These are phyloP conservation scores for Poeciliopsis retropinna DNA, from an alignment of 2,113 vertebrate species.

Conservation along the genomic window DNA sequence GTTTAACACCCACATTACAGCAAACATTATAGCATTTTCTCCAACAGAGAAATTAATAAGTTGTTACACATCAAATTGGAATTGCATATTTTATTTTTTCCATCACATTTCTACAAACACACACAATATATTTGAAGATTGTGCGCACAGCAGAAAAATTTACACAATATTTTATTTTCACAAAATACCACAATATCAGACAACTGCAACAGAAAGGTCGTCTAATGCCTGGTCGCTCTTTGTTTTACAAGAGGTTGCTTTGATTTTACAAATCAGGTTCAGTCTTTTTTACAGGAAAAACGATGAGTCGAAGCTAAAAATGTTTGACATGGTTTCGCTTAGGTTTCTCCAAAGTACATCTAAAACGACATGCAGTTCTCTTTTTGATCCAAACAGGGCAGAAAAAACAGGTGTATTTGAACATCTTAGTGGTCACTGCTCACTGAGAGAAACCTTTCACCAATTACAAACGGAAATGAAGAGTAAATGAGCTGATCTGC, in stretches of 20 bases:
- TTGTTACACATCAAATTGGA: slow-evolving; percentile 10
- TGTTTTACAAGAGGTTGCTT: slow-evolving; percentile 37
- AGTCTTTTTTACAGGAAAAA: slow-evolving; percentile 30
- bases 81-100: slow-evolving; percentile 47
- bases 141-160: slow-evolving; percentile 65
- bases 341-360: background rate
- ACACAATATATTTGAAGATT: slow-evolving; percentile 53
- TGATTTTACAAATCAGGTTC: slow-evolving; percentile 11
- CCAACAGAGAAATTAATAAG: background rate
- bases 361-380: slow-evolving; percentile 43
- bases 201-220: slow-evolving; percentile 53
- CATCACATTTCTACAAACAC: slow-evolving; percentile 57
- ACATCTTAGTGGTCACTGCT: background rate
- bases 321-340: background rate
- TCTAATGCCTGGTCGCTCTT: slow-evolving; percentile 39
- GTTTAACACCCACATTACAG: background rate
- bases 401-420: background rate
- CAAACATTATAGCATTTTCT: background rate
- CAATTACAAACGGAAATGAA: slow-evolving; percentile 37
- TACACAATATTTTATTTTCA: slow-evolving; percentile 69
- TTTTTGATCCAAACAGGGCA: slow-evolving; percentile 10
- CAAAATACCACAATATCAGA: slow-evolving; percentile 65
- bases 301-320: slow-evolving; percentile 12
- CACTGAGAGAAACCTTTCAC: background rate
- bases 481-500: slow-evolving; percentile 27